Percentiles rank a stretch among this genome's conserved stretches.
Conservation (phyloP, 2,888 invertebrate species). For the Pilophorus perplexus region DNA sequence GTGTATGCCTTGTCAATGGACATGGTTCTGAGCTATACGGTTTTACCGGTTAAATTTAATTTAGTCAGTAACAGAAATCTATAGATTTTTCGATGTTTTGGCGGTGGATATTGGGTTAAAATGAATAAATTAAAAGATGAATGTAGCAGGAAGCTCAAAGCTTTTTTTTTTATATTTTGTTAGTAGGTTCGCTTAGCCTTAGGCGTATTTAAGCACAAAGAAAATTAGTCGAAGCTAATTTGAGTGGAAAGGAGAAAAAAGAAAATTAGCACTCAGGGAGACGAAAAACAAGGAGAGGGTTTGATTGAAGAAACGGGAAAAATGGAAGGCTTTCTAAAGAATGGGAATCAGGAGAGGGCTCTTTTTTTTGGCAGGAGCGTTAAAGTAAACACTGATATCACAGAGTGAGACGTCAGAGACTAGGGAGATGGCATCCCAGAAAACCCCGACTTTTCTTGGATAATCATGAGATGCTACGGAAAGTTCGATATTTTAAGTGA, state of each 20-base stretch:
- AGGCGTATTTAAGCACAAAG: not conserved
- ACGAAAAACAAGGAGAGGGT: slow-evolving; percentile 19
- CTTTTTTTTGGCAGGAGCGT: not conserved
- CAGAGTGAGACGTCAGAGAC: slow-evolving; percentile 7
- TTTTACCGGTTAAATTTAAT: too few species aligned
- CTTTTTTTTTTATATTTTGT: not conserved
- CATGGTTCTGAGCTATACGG: too few species aligned
- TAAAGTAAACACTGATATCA: slow-evolving; percentile 5
- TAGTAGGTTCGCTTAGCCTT: not conserved
- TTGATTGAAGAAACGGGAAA: slow-evolving; percentile 4
- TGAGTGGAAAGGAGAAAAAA: slow-evolving; percentile 16
- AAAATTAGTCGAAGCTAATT: slow-evolving; percentile 30
- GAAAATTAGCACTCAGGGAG: slow-evolving; percentile 3
- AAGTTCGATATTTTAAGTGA: slow-evolving; percentile 2
- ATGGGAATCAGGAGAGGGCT: not conserved
- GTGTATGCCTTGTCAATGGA: too few species aligned
- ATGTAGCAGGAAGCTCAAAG: too few species aligned
- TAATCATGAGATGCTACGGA: not conserved
- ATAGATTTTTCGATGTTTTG: too few species aligned
- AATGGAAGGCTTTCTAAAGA: not conserved
- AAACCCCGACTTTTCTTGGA: slow-evolving; percentile 10
- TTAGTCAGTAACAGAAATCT: too few species aligned
- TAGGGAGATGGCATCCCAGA: not conserved
- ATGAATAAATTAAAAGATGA: too few species aligned
- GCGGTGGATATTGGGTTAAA: too few species aligned